phyloP scores from a whole-genome alignment of 2,113 vertebrate genomes.

The Pimephales promelas region DNA sequence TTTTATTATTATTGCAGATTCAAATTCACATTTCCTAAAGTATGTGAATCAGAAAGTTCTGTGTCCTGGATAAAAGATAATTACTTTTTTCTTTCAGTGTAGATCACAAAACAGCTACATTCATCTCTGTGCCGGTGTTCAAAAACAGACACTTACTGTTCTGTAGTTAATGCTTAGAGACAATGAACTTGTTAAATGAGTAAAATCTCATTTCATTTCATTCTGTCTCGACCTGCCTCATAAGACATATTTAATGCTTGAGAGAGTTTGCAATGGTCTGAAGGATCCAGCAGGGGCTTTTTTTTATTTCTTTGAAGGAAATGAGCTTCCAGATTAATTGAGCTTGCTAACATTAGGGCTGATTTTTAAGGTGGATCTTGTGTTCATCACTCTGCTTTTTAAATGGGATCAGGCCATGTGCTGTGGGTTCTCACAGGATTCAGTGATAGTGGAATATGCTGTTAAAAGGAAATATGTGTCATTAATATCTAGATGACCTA shows the following conservation, averaged over 20 bases:
- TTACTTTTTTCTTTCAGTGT: not conserved
- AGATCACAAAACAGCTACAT: not conserved
- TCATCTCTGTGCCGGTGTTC: not conserved
- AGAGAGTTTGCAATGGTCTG: slow-evolving; percentile 29
- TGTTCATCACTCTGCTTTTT: slow-evolving; percentile 17
- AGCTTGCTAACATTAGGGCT: slow-evolving; percentile 10
- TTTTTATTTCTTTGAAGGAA: slow-evolving; percentile 31
- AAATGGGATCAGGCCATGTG: slow-evolving; percentile 2
- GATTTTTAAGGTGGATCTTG: slow-evolving; percentile 26
- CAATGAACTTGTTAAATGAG: slow-evolving; percentile 9
- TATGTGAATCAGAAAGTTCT: not conserved
- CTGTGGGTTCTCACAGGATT: not conserved
- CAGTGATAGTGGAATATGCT: slow-evolving; percentile 10
- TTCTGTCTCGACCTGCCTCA: slow-evolving; percentile 20
- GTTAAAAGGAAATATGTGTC: slow-evolving; percentile 45
- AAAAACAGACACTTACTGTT: slow-evolving; percentile 13
- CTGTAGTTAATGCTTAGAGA: slow-evolving; percentile 19
- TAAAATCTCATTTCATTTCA: slow-evolving; percentile 28
- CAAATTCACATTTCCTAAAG: not conserved
- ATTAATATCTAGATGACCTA: slow-evolving; percentile 54
- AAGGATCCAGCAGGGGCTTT: not conserved
- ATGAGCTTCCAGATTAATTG: slow-evolving; percentile 41
- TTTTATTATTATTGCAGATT: not conserved
- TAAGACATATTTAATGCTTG: slow-evolving; percentile 39
- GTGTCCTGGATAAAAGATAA: not conserved